Evolutionary conservation across 2,113 vertebrate species (phyloP), one percentile per base, ranked within the genome.

Genomic region (Columba janthina): DNA sequence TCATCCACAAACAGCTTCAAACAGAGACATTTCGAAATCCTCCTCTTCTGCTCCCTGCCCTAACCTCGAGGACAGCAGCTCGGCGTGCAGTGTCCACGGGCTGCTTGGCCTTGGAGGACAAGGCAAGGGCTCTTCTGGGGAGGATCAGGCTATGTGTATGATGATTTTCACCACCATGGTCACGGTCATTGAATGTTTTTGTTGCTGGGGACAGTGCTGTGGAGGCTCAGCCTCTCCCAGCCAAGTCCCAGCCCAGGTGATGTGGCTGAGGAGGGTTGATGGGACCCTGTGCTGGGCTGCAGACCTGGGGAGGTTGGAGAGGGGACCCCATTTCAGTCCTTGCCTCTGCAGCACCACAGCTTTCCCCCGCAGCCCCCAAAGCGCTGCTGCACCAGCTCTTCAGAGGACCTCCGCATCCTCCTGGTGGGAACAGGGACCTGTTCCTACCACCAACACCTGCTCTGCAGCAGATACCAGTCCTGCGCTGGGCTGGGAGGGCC

Each of bases 61-160:
- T 57, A 15, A 79, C 34, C 36, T 36, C 5, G 2, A 77, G 81
- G 64, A 20, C 60, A 84, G 48, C 57, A 85, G 67, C 65, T 70
- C 8, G 4, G 22, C 5, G 6, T 2, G 28, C 25, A 7, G 20
- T 4, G 3, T 16, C 78, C 40, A 9, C 7, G 62, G 64, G 53
- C 25, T 77, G 75, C 48, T 56, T 50, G 66, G 71, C 75, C 61
- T 44, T 12, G 50, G 69, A 42, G 21, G 9, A 3, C 61, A 58
- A 75, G 40, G 28, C 66, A 40, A 53, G 60, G 62, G 25, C 50
- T 58, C 46, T 65, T 56, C 51, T 64, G 67, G 40, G 40, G 28
- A 6, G 0, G 3, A 26, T 17, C 0, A 0, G n/a, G 32, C 42
- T 57, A 14, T 4, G 1, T 3, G n/a, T 8, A 5, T 0, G 0